phyloP scores from a whole-genome alignment of 2,113 vertebrate genomes.

The Podiceps cristatus region DNA sequence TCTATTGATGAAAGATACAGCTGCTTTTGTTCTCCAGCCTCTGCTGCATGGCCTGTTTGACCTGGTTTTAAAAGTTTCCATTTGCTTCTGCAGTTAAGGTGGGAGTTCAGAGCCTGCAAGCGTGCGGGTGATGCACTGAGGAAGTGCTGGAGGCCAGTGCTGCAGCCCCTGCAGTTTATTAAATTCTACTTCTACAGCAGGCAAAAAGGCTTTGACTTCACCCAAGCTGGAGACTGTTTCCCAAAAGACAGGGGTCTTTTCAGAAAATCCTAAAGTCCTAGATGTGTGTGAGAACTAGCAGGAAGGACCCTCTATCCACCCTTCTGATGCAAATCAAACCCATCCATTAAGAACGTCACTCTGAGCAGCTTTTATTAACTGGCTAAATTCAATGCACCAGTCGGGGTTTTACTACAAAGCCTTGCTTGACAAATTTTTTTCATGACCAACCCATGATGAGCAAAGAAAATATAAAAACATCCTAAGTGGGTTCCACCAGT shows the following conservation, averaged over 20 bases:
- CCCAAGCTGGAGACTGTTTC: neutral
- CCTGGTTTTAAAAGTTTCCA: neutral
- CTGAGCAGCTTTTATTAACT: neutral
- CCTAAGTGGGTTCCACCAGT: neutral
- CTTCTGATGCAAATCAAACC: neutral
- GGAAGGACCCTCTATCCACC: accelerated
- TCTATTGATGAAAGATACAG: neutral
- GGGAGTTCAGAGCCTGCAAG: neutral
- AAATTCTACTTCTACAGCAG: neutral
- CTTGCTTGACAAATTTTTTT: neutral
- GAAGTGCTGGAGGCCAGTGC: neutral
- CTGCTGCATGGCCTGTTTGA: neutral
- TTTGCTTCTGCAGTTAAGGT: neutral
- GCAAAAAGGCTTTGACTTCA: neutral
- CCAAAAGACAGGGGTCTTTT: neutral
- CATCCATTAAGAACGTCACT: neutral
- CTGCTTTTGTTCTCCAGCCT: neutral
- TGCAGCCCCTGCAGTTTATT: neutral
- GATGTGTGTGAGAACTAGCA: neutral
- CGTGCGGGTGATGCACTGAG: neutral
- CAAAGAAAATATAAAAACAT: neutral
- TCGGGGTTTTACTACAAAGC: neutral
- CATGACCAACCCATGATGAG: neutral
- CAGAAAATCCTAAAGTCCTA: neutral
- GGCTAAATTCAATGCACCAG: neutral